A percentile compares a stretch with the other conserved stretches of the same genome.
Evolutionary conservation across 1,140 invertebrate genomes (phyloP).

Genomic region (Nasonia giraulti): DNA sequence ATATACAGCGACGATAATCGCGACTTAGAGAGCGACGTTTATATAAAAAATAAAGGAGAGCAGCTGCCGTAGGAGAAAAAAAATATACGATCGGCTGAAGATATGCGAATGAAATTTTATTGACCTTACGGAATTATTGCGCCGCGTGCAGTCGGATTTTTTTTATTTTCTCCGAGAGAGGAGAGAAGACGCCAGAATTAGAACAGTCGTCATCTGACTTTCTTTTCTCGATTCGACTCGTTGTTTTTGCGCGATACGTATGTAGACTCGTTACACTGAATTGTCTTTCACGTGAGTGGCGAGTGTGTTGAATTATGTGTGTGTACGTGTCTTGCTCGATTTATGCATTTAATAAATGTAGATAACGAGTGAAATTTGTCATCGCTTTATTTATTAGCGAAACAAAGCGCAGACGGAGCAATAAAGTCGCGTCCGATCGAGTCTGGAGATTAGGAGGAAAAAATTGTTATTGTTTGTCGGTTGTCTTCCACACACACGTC

Average conservation of each 20-base stretch:
- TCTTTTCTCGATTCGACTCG: background rate
- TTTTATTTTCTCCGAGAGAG: too few species aligned
- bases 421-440: too few species aligned
- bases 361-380: too few species aligned
- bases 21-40: background rate
- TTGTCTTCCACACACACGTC: too few species aligned
- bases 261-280: too few species aligned
- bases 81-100: background rate
- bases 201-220: background rate
- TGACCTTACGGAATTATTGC: background rate
- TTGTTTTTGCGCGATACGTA: background rate
- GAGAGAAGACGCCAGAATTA: background rate
- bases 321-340: background rate
- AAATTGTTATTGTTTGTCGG: background rate
- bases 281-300: too few species aligned
- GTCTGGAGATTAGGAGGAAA: background rate
- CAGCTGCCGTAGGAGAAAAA: background rate
- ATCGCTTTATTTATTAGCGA: too few species aligned
- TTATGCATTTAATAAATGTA: background rate
- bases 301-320: too few species aligned
- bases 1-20: constrained; percentile 3
- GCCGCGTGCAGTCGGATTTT: too few species aligned
- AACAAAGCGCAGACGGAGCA: too few species aligned
- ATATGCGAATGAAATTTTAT: background rate
- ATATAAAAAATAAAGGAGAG: background rate